Evolutionary conservation across 1,140 invertebrate species (phyloP), one percentile per base, ranked within the genome.

Genomic region (Papilio polyxenes): DNA sequence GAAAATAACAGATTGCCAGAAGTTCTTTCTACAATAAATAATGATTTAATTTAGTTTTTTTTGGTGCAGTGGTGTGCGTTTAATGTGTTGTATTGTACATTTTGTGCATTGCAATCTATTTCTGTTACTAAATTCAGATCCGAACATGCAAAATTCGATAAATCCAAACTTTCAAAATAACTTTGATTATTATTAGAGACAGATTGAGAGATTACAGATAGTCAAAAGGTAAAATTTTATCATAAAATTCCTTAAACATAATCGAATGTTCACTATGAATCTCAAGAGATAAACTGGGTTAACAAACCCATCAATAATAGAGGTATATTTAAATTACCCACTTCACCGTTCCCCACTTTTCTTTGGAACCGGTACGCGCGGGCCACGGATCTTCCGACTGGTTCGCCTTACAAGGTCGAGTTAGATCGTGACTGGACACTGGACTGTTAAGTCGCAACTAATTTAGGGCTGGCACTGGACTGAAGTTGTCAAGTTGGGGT

Each of bases 331-430:
- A 80, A 80, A 80, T 80, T 65, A 48, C 65, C 76, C 76, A 79
- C 40, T 56, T 56, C 82, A 83, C 75, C 75, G 75, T 83, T 83
- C 78, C 74, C 83, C 83, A 80, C 75, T 84, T 83, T 85, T 80
- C 77, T 74, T 74, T 59, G 44, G 81, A 86, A 86, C 83, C 85
- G 85, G 85, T 85, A 83, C 81, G 23, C 83, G 76, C 80, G 56
- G 44, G 75, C 48, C 48, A 77, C 75, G 75, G 75, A 79, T 80
- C 78, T 69, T 69, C 78, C 15, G 48, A 65, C 78, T 49, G 37
- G 78, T 79, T 84, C 69, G 82, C 84, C 85, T 86, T 84, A 86
- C 85, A 86, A 86, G 85, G 85, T 86, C 85, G 85, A 62, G 51
- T 83, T 53, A 59, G 80, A 80, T 83, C 85, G 85, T 84, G 80